Evolutionary conservation across 2,113 vertebrate species (phyloP).

Genomic region (mouse (Mus musculus)): GRCm39 chrX:44032501-44033000

Average conservation of each 20-base stretch:
- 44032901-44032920: not conserved
- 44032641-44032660: not conserved
- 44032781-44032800: not conserved
- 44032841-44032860: not conserved
- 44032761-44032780: not conserved
- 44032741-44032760: not conserved
- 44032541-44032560: not conserved
- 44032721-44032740: not conserved
- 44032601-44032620: not conserved
- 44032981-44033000: conserved; percentile 18
- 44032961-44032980: not conserved
- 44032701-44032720: not conserved
- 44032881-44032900: conserved; percentile 24
- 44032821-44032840: not conserved
- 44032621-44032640: not conserved
- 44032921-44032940: not conserved
- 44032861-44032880: not conserved
- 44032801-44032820: not conserved
- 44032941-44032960: conserved; percentile 25
- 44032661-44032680: not conserved
- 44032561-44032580: not conserved
- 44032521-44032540: not conserved
- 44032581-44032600: not conserved
- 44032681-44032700: not conserved
- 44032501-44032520: not conserved